Percentiles rank a stretch among this genome's conserved stretches.
Evolutionary conservation across 2,888 invertebrate species (phyloP).

Genomic region (Automeris io): DNA sequence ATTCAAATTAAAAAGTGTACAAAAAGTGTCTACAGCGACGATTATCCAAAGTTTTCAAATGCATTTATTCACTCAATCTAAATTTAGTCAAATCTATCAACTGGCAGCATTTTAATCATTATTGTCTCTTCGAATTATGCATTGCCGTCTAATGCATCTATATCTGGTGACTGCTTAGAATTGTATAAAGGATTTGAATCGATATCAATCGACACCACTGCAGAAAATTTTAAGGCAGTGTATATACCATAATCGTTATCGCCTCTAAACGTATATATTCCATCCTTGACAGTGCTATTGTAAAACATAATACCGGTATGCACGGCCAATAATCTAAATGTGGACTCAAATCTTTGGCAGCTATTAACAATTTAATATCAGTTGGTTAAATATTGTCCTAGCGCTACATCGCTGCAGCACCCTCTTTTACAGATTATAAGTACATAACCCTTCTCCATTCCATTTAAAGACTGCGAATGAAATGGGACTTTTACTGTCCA

Average conservation of each 20-base stretch:
- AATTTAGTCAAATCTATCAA: too few species aligned
- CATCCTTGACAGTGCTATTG: slow-evolving; percentile 37
- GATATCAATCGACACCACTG: background rate
- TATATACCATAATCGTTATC: slow-evolving; percentile 15
- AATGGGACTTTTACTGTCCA: slow-evolving; percentile 86
- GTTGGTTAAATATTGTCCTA: slow-evolving; percentile 72
- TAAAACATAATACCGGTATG: slow-evolving; percentile 50
- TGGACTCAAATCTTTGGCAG: slow-evolving; percentile 72
- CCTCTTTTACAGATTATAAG: slow-evolving; percentile 49
- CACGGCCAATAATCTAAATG: slow-evolving; percentile 71
- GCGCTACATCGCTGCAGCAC: slow-evolving; percentile 64
- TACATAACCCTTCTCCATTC: slow-evolving; percentile 37
- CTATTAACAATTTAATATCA: slow-evolving; percentile 72
- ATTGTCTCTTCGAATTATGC: background rate
- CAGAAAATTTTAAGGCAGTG: slow-evolving; percentile 1
- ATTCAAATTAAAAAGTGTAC: too few species aligned
- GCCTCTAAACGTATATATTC: slow-evolving; percentile 25
- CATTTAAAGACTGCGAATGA: slow-evolving; percentile 17
- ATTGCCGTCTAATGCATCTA: background rate
- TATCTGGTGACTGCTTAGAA: background rate
- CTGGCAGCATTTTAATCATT: too few species aligned
- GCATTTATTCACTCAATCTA: too few species aligned
- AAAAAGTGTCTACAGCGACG: too few species aligned
- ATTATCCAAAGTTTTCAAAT: too few species aligned
- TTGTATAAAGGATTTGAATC: background rate